Conservation (phyloP, 2,113 vertebrate genomes). For the Burhinus oedicnemus region DNA sequence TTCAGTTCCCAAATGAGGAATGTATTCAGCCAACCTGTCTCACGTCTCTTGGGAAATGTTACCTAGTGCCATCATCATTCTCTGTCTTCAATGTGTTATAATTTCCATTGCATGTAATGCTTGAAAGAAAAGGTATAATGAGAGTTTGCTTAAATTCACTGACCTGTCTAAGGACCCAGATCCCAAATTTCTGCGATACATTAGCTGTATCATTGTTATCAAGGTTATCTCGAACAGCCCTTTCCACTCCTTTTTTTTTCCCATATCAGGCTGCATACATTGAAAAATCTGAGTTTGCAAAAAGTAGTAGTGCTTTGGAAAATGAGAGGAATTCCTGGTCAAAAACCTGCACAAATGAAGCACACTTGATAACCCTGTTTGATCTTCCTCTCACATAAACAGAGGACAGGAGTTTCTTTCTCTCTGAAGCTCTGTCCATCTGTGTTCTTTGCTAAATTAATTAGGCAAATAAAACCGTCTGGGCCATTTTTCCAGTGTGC, state of each 20-base stretch:
- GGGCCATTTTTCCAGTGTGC: not conserved
- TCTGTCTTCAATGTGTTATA: not conserved
- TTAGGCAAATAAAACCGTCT: not conserved
- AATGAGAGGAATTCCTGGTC: not conserved
- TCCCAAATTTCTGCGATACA: not conserved
- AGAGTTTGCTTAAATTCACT: conserved; percentile 4
- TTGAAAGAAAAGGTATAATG: conserved; percentile 6
- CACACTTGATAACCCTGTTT: not conserved
- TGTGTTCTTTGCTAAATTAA: not conserved
- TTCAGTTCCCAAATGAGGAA: not conserved
- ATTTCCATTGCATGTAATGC: not conserved
- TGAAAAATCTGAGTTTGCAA: not conserved
- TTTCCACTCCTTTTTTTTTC: not conserved
- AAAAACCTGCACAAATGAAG: not conserved
- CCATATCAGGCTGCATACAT: rapidly evolving
- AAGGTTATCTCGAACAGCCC: not conserved
- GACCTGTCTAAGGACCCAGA: not conserved
- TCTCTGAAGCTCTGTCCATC: not conserved
- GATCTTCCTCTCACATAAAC: not conserved
- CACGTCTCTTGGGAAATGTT: not conserved
- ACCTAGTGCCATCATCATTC: not conserved
- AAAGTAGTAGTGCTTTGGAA: not conserved
- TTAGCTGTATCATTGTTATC: not conserved
- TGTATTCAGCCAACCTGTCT: not conserved
- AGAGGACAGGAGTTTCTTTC: not conserved